A percentile compares a stretch with the other conserved stretches of the same genome.
Evolutionary conservation across 2,797 vertebrate species (phyloP).

Genomic region (Silurus lanzhouensis): DNA sequence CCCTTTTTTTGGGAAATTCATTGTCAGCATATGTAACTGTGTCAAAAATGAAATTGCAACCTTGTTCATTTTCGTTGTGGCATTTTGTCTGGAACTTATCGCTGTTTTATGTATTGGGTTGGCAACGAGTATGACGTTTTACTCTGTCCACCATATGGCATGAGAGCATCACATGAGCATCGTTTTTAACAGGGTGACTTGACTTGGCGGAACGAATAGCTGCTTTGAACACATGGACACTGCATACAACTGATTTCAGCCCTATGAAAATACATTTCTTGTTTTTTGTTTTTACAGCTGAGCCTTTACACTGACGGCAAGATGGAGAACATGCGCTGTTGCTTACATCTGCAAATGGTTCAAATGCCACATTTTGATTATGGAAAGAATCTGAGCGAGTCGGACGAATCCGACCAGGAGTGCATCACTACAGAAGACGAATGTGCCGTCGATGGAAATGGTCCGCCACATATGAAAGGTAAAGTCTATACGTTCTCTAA

Average conservation of each 20-base stretch:
- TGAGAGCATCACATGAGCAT: not conserved
- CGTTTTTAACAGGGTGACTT: no score
- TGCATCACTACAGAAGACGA: not conserved
- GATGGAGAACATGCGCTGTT: conserved; percentile 57
- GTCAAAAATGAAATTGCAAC: no score
- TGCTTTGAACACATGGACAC: no score
- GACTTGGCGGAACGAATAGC: no score
- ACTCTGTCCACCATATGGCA: not conserved
- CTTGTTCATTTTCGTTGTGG: no score
- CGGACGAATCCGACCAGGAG: not conserved
- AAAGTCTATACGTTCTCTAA: not conserved
- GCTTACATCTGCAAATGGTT: conserved; percentile 67
- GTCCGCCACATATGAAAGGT: not conserved
- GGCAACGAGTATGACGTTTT: not conserved
- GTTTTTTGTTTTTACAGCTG: conserved; percentile 67
- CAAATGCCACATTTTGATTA: not conserved
- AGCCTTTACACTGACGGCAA: not conserved
- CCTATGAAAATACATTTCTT: no score
- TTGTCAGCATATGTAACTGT: no score
- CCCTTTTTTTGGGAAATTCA: no score
- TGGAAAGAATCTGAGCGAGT: conserved; percentile 9
- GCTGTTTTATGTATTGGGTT: not conserved
- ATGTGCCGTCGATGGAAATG: conserved; percentile 4
- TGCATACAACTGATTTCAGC: no score
- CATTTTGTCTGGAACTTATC: not conserved